These are phyloP conservation scores for Cephus rjabovi DNA, from an alignment of 2,888 invertebrate genomes.

Conservation along the genomic window DNA sequence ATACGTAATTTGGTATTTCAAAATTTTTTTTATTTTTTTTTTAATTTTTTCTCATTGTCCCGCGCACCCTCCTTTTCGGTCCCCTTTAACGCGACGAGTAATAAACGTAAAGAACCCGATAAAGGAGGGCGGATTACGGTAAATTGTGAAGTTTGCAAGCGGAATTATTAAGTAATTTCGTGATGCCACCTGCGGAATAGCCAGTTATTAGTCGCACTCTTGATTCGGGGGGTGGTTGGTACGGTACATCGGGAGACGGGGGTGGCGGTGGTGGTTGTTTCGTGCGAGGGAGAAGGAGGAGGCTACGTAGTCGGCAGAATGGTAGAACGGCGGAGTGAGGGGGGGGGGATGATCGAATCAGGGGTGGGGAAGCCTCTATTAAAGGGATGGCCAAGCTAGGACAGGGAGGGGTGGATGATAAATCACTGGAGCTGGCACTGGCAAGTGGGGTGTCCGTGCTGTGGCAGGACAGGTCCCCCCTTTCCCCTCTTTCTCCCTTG, in stretches of 20 bases:
- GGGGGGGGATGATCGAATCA: slow-evolving; percentile 8
- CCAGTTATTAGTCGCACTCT: slow-evolving; percentile 15
- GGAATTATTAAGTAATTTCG: slow-evolving; percentile 15
- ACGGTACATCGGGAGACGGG: slow-evolving; percentile 9
- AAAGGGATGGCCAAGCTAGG: slow-evolving; percentile 20
- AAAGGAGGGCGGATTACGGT: slow-evolving; percentile 14
- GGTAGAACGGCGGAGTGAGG: slow-evolving; percentile 27
- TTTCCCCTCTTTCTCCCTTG: not conserved
- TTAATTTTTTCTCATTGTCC: no score
- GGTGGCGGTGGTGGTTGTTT: not conserved
- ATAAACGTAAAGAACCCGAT: no score
- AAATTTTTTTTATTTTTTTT: no score
- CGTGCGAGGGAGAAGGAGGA: no score
- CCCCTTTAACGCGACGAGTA: no score
- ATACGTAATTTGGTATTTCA: no score
- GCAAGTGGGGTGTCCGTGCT: slow-evolving; percentile 46
- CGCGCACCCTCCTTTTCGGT: no score
- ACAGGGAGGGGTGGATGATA: slow-evolving; percentile 39
- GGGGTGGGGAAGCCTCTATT: slow-evolving; percentile 8
- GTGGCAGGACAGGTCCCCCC: slow-evolving; percentile 37
- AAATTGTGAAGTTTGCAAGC: slow-evolving; percentile 31
- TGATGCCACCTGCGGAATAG: slow-evolving; percentile 23
- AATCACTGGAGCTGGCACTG: slow-evolving; percentile 51
- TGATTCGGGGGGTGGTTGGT: slow-evolving; percentile 11
- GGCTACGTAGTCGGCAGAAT: slow-evolving; percentile 9